Conservation (phyloP, 2,888 invertebrate genomes). For the Leptinotarsa juncta region DNA sequence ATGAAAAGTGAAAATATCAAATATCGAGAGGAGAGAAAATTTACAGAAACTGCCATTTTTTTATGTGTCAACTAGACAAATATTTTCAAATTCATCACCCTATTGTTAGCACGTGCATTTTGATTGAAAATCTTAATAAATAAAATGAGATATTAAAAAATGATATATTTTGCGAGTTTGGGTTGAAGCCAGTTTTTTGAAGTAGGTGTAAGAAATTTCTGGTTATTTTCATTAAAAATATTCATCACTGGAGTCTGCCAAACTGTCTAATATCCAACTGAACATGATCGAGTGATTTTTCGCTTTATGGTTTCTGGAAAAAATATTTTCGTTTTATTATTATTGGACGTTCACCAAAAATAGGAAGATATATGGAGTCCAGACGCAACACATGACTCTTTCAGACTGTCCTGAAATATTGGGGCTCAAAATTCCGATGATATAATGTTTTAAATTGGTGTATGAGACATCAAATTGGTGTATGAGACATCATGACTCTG, state of each 20-base stretch:
- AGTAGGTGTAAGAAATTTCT: slow-evolving; percentile 11
- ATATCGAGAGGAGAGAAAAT: no score
- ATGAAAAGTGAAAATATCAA: no score
- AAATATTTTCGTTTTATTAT: slow-evolving; percentile 14
- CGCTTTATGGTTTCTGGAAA: slow-evolving; percentile 21
- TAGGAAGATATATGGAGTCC: slow-evolving; percentile 19
- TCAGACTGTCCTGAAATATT: background rate
- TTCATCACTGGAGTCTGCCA: slow-evolving; percentile 17
- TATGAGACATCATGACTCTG: background rate
- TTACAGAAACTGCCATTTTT: no score
- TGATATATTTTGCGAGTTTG: background rate
- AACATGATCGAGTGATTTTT: slow-evolving; percentile 16
- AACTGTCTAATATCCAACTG: slow-evolving; percentile 18
- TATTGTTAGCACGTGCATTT: background rate
- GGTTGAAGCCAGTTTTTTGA: background rate
- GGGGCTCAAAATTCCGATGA: slow-evolving; percentile 10
- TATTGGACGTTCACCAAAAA: slow-evolving; percentile 21
- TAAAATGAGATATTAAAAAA: background rate
- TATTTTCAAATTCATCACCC: background rate
- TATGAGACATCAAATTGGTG: slow-evolving; percentile 4
- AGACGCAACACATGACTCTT: slow-evolving; percentile 21
- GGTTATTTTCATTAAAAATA: slow-evolving; percentile 23
- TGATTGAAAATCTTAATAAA: background rate
- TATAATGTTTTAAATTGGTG: slow-evolving; percentile 4
- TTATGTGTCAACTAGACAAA: background rate